A percentile compares a stretch with the other conserved stretches of the same genome.
phyloP scores from a whole-genome alignment of 2,113 vertebrate species.

The Festucalex cinctus region DNA sequence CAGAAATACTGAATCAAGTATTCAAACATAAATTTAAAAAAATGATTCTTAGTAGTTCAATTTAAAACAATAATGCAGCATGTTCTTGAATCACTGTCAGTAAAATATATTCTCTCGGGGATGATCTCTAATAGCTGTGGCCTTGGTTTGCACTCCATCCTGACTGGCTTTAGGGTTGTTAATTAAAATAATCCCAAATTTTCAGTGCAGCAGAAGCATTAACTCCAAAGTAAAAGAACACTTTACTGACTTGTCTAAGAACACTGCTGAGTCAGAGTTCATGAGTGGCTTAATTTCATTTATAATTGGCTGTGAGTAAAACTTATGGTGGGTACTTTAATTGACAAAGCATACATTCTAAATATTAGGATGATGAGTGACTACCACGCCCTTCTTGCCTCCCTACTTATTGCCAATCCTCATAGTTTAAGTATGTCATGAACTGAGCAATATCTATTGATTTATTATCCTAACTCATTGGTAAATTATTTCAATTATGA shows the following conservation, averaged over 20 bases:
- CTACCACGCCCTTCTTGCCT: not conserved
- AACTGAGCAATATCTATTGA: conserved; percentile 5
- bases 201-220: conserved; percentile 13
- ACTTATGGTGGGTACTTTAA: conserved; percentile 13
- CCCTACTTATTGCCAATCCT: conserved; percentile 1
- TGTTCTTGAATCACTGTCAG: conserved; percentile 3
- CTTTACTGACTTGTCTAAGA: conserved; percentile 3
- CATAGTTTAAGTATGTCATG: conserved; percentile 1
- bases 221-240: conserved; percentile 14
- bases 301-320: conserved; percentile 18
- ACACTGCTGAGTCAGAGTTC: conserved; percentile 46
- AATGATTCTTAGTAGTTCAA: not conserved
- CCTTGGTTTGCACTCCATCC: conserved; percentile 28
- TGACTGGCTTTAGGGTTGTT: conserved; percentile 31
- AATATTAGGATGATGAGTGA: conserved; percentile 11
- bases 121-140: conserved; percentile 23
- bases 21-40: not conserved
- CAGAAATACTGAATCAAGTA: not conserved
- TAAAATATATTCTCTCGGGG: conserved; percentile 6
- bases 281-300: conserved; percentile 25
- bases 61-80: conserved; percentile 6
- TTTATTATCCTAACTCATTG: conserved; percentile 1
- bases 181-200: conserved; percentile 44
- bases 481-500: conserved; percentile 11
- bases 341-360: conserved; percentile 16